These are phyloP conservation scores for Epinotia brunnichana DNA, from an alignment of 2,888 invertebrate genomes.

Conservation along the genomic window DNA sequence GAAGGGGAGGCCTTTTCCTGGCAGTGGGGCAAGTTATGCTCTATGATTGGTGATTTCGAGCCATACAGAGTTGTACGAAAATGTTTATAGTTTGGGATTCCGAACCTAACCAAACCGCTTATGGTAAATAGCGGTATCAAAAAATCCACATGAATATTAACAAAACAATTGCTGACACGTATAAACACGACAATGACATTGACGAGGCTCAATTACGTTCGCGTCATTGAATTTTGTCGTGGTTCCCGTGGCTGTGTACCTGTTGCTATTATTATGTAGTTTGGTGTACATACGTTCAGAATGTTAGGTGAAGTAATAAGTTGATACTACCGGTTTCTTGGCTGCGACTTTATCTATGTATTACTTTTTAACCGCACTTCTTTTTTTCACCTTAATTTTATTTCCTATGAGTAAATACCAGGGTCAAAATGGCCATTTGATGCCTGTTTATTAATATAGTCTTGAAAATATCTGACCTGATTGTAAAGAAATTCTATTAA, in stretches of 20 bases:
- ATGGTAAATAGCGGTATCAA: neutral
- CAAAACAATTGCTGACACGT: neutral
- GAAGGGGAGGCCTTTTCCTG: too few relatives aligned
- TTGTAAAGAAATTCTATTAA: neutral
- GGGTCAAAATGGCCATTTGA: neutral
- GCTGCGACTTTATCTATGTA: too few relatives aligned
- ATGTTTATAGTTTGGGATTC: too few relatives aligned
- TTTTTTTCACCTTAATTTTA: too few relatives aligned
- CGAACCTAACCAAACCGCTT: too few relatives aligned
- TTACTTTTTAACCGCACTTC: too few relatives aligned
- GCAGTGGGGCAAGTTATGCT: too few relatives aligned
- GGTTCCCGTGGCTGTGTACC: conserved; percentile 16
- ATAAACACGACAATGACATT: conserved; percentile 34
- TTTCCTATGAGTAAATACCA: too few relatives aligned
- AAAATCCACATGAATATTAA: neutral
- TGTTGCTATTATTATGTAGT: conserved; percentile 31
- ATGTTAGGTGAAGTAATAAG: neutral
- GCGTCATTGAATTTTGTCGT: conserved; percentile 42
- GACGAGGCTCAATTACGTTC: conserved; percentile 29
- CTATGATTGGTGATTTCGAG: too few relatives aligned
- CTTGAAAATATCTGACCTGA: too few relatives aligned
- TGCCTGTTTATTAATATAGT: neutral
- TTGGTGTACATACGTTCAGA: neutral
- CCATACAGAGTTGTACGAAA: too few relatives aligned
- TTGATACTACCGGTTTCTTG: neutral